These are phyloP conservation scores for Bombus sylvicola DNA, from an alignment of 1,140 invertebrate species.

Conservation along the genomic window DNA sequence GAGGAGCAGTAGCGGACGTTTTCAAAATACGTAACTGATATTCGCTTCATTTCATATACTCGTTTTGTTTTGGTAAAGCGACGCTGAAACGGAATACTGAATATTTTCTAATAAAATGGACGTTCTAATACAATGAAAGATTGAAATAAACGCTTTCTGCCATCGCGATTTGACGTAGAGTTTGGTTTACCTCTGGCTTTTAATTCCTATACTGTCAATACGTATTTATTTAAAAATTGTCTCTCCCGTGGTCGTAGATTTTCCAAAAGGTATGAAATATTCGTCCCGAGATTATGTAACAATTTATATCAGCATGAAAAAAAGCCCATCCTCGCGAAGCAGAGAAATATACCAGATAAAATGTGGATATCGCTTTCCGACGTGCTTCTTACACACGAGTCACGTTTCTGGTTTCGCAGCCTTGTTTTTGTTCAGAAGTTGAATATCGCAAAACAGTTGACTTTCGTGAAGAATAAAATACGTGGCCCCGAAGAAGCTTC, in stretches of 20 bases:
- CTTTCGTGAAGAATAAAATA: not conserved
- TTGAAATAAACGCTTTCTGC: not conserved
- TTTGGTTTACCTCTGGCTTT: not conserved
- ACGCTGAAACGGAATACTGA: not conserved
- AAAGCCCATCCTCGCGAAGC: not conserved
- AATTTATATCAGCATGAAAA: not conserved
- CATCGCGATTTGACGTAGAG: not conserved
- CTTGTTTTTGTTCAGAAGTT: conserved; percentile 5
- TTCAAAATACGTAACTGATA: too few relatives aligned
- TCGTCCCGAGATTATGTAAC: not conserved
- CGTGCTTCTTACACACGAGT: conserved; percentile 4
- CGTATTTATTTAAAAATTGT: not conserved
- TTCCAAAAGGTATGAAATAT: not conserved
- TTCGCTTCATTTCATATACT: too few relatives aligned
- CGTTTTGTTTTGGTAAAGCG: too few relatives aligned
- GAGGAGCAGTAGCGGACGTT: too few relatives aligned
- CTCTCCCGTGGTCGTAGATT: not conserved
- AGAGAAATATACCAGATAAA: conserved; percentile 7
- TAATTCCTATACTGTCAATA: not conserved
- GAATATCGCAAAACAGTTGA: conserved; percentile 19
- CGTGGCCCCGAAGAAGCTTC: not conserved
- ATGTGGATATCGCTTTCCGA: not conserved
- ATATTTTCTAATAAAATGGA: not conserved
- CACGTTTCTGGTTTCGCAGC: conserved; percentile 14
- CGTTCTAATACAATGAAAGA: not conserved